These are phyloP conservation scores for Spodoptera picta DNA, from an alignment of 2,888 invertebrate species.

Conservation along the genomic window DNA sequence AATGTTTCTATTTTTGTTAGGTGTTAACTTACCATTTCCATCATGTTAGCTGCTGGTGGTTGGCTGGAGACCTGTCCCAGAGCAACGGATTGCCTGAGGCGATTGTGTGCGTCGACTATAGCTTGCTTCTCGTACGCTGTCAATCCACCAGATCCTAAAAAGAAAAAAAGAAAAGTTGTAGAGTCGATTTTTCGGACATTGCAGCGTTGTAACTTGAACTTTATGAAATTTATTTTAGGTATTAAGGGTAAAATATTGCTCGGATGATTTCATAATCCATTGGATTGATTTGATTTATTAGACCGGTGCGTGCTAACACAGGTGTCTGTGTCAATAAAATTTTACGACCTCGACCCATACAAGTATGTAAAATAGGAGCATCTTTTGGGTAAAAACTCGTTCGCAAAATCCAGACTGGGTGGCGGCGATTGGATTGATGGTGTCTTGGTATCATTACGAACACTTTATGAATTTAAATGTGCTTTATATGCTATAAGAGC, in stretches of 20 bases:
- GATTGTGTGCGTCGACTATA: slow-evolving; percentile 95
- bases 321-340: slow-evolving; percentile 84
- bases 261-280: slow-evolving; percentile 70
- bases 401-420: slow-evolving; percentile 81
- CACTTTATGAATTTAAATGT: slow-evolving; percentile 47
- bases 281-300: slow-evolving; percentile 77
- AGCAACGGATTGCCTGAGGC: slow-evolving; percentile 93
- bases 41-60: slow-evolving; percentile 95
- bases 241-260: slow-evolving; percentile 65
- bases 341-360: slow-evolving; percentile 81
- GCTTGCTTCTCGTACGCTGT: slow-evolving; percentile 92
- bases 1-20: slow-evolving; percentile 5
- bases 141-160: slow-evolving; percentile 90
- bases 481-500: slow-evolving; percentile 31
- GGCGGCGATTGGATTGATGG: slow-evolving; percentile 78
- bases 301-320: slow-evolving; percentile 76
- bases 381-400: slow-evolving; percentile 74
- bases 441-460: slow-evolving; percentile 46
- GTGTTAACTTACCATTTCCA: slow-evolving; percentile 92
- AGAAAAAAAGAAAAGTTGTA: slow-evolving; percentile 53
- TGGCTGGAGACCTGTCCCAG: slow-evolving; percentile 93
- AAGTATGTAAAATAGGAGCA: slow-evolving; percentile 77
- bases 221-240: slow-evolving; percentile 44
- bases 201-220: slow-evolving; percentile 8
- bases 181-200: slow-evolving; percentile 3